Evolutionary conservation across 2,888 invertebrate species (phyloP).

Genomic region (Busseola fusca): DNA sequence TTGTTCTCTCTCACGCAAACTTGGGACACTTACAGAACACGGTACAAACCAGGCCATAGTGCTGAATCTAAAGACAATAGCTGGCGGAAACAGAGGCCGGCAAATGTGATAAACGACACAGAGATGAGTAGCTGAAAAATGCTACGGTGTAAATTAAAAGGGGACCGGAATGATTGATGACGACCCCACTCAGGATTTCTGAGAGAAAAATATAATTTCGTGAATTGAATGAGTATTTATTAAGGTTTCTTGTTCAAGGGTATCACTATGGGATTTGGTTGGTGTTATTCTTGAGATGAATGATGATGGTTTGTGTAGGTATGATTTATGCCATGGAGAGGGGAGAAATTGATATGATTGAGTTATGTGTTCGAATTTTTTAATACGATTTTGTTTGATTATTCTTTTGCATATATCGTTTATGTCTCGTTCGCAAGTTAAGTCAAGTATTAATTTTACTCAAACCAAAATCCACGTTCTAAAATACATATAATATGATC

Average conservation of each 20-base stretch:
- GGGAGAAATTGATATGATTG: background rate
- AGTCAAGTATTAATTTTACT: background rate
- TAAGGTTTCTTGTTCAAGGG: constrained; percentile 56
- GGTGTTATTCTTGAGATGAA: constrained; percentile 50
- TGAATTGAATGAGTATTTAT: constrained; percentile 66
- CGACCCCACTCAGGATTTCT: constrained; percentile 60
- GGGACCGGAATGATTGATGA: constrained; percentile 76
- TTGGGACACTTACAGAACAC: constrained; percentile 54
- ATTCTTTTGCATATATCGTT: background rate
- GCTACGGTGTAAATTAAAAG: constrained; percentile 79
- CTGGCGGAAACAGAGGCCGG: constrained; percentile 66
- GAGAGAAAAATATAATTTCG: constrained; percentile 69
- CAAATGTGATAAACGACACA: constrained; percentile 80
- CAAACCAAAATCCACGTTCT: background rate
- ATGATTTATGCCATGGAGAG: constrained; percentile 40
- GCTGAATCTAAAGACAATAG: constrained; percentile 78
- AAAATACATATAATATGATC: background rate
- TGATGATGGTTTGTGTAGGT: constrained; percentile 50
- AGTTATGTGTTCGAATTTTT: background rate
- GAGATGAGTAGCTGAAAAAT: constrained; percentile 81
- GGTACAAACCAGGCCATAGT: constrained; percentile 70
- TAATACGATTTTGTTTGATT: background rate
- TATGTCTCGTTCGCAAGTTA: no score
- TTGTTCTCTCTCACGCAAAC: constrained; percentile 57
- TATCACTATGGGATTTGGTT: constrained; percentile 53